phyloP scores from a whole-genome alignment of 2,888 invertebrate species.

The Scaptomyza reducta region DNA sequence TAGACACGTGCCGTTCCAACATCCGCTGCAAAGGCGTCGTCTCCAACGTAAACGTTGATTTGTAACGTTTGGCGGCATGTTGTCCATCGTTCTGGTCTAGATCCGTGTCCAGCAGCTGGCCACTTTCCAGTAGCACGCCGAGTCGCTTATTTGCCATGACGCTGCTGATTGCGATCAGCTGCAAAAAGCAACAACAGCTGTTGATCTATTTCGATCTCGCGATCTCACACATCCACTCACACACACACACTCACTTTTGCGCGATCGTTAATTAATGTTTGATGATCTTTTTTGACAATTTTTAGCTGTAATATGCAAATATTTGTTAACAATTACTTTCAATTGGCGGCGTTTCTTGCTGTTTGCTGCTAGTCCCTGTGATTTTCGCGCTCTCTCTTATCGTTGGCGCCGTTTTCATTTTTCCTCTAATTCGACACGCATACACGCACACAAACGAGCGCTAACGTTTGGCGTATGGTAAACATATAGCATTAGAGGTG shows the following conservation, averaged over 20 bases:
- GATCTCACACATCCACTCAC: too few species aligned
- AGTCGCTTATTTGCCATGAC: constrained; percentile 46
- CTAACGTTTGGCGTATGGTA: constrained; percentile 20
- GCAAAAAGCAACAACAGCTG: constrained; percentile 1
- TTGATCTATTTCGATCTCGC: neutral
- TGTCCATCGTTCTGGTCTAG: constrained; percentile 18
- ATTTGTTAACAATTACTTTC: constrained; percentile 4
- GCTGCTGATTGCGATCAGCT: constrained; percentile 4
- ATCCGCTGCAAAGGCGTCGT: constrained; percentile 54
- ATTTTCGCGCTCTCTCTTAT: constrained; percentile 41
- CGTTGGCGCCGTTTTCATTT: constrained; percentile 52
- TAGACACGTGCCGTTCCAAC: constrained; percentile 43
- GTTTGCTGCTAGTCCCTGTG: constrained; percentile 9
- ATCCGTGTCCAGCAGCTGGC: constrained; percentile 2
- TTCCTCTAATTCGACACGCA: constrained; percentile 23
- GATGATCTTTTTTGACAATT: neutral
- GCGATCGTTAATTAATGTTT: neutral
- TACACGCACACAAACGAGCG: constrained; percentile 1
- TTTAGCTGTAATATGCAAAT: neutral
- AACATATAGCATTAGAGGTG: constrained; percentile 49
- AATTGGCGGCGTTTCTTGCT: constrained; percentile 1
- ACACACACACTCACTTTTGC: neutral
- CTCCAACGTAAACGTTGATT: neutral
- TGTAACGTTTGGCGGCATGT: constrained; percentile 50
- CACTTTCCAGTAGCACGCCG: constrained; percentile 36